Evolutionary conservation across 1,140 invertebrate genomes (phyloP).

Genomic region (Neodiprion lecontei): DNA sequence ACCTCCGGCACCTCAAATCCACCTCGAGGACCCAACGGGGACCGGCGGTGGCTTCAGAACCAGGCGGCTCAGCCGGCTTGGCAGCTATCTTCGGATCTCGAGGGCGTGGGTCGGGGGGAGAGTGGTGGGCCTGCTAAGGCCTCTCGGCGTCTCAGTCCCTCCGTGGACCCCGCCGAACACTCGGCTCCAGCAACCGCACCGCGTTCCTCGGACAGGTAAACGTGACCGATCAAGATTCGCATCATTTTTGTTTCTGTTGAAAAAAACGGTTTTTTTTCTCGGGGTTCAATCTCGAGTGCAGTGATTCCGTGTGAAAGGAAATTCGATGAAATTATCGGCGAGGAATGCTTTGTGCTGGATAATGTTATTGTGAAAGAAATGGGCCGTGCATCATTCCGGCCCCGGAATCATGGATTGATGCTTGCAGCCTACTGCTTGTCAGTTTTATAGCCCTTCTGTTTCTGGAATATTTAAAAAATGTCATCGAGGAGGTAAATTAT

Average conservation of each 20-base stretch:
- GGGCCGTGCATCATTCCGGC: too few species aligned
- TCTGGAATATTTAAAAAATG: not conserved
- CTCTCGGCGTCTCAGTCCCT: constrained; percentile 53
- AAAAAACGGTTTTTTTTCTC: too few species aligned
- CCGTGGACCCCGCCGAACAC: constrained; percentile 49
- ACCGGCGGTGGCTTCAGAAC: constrained; percentile 32
- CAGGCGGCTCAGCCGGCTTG: constrained; percentile 48
- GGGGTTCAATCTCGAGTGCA: too few species aligned
- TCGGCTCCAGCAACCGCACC: constrained; percentile 34
- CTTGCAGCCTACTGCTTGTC: too few species aligned
- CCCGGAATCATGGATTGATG: too few species aligned
- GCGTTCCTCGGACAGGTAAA: constrained; percentile 30
- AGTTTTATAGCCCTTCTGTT: too few species aligned
- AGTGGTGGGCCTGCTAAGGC: constrained; percentile 44
- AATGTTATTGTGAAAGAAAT: too few species aligned
- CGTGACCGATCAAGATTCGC: not conserved
- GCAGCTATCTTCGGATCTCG: constrained; percentile 52
- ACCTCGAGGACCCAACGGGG: constrained; percentile 10
- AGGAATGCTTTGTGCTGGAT: too few species aligned
- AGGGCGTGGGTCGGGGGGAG: constrained; percentile 44
- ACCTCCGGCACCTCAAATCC: not conserved
- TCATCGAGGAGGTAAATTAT: not conserved
- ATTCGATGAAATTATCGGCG: too few species aligned
- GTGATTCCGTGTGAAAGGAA: too few species aligned
- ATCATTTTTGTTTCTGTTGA: too few species aligned